These are phyloP conservation scores for Aramus guarauna DNA, from an alignment of 2,113 vertebrate species.

Conservation along the genomic window DNA sequence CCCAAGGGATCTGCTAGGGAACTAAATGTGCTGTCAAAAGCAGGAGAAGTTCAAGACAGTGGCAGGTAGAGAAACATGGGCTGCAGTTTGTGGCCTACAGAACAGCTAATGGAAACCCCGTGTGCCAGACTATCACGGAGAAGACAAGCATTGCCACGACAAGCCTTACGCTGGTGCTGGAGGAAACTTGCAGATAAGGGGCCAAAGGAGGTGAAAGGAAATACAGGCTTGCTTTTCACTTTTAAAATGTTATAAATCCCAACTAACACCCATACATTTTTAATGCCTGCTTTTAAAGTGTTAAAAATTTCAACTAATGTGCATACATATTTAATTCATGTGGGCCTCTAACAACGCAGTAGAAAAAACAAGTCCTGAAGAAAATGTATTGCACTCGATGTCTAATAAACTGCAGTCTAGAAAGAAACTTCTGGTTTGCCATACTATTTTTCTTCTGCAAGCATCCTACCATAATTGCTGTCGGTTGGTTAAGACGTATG, in stretches of 20 bases:
- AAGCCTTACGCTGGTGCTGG: background rate
- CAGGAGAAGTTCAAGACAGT: background rate
- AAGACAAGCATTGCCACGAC: conserved; percentile 26
- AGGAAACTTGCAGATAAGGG: background rate
- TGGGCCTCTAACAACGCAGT: background rate
- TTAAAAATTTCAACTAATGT: background rate
- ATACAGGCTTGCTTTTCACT: background rate
- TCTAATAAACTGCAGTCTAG: background rate
- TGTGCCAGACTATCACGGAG: background rate
- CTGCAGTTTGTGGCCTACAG: background rate
- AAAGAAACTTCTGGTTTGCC: background rate
- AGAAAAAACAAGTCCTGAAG: background rate
- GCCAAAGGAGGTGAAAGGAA: conserved; percentile 7
- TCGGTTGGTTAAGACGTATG: background rate
- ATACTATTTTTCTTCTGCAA: background rate
- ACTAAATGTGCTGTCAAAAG: background rate
- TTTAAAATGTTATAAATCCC: conserved; percentile 1
- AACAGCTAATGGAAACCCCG: background rate
- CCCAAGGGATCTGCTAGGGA: background rate
- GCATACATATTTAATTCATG: background rate
- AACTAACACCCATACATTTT: background rate
- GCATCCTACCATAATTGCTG: background rate
- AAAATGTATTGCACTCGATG: background rate
- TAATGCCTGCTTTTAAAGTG: conserved; percentile 37
- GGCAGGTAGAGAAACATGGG: background rate